phyloP scores from a whole-genome alignment of 1,140 invertebrate genomes.

The Drosophila lini region DNA sequence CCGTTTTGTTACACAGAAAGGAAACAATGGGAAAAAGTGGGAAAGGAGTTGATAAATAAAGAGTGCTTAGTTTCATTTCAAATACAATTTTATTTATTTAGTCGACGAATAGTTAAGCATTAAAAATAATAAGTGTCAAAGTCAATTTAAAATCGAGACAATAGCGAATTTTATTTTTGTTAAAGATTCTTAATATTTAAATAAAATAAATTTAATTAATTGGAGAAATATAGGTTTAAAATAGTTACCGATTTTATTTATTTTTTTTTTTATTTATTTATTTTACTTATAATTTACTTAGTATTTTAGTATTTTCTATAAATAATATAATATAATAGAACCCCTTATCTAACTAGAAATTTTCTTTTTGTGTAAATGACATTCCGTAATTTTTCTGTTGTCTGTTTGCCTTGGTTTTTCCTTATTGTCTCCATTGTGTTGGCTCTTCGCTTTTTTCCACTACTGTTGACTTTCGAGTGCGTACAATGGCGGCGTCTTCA shows the following conservation, averaged over 20 bases:
- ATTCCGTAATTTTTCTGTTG: slow-evolving; percentile 2
- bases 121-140: too few species aligned
- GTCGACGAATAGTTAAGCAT: too few species aligned
- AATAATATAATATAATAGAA: too few species aligned
- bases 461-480: slow-evolving; percentile 70
- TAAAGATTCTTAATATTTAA: too few species aligned
- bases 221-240: too few species aligned
- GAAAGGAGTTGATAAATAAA: not conserved
- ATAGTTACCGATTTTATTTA: not conserved
- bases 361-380: slow-evolving; percentile 6
- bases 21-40: not conserved
- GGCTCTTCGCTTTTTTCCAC: slow-evolving; percentile 38
- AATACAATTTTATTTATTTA: too few species aligned
- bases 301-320: too few species aligned
- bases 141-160: too few species aligned
- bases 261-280: too few species aligned
- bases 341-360: not conserved
- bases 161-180: too few species aligned
- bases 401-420: slow-evolving; percentile 50
- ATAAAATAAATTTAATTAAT: too few species aligned
- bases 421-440: slow-evolving; percentile 51
- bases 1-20: slow-evolving; percentile 30
- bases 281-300: not conserved
- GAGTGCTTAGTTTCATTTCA: not conserved
- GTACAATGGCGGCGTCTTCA: slow-evolving; percentile 31